Evolutionary conservation across 1,140 invertebrate species (phyloP).

Genomic region (Stegodyphus dumicola): DNA sequence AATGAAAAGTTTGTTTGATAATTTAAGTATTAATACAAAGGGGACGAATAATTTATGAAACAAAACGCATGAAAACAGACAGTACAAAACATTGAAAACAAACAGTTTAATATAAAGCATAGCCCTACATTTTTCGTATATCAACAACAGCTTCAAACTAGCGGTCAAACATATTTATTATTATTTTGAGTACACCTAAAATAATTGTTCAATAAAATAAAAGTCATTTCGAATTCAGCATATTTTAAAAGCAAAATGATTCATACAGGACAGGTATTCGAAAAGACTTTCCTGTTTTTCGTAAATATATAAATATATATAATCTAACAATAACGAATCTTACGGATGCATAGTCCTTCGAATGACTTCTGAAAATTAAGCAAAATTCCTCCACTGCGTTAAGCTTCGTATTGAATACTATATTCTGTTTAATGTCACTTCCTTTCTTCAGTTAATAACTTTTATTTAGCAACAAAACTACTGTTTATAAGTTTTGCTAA

Average conservation of each 20-base stretch:
- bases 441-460: too few relatives aligned
- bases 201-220: slow-evolving; percentile 19
- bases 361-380: too few relatives aligned
- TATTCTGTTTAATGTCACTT: too few relatives aligned
- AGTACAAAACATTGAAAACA: slow-evolving; percentile 43
- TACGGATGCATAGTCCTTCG: too few relatives aligned
- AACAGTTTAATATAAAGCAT: slow-evolving; percentile 60
- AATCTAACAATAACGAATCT: neutral
- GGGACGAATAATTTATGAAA: too few relatives aligned
- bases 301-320: slow-evolving; percentile 18
- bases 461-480: too few relatives aligned
- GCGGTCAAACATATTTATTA: slow-evolving; percentile 38
- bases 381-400: too few relatives aligned
- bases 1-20: too few relatives aligned
- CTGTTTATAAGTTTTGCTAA: too few relatives aligned
- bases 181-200: slow-evolving; percentile 47
- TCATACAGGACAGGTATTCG: neutral
- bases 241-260: neutral
- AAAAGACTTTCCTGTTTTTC: slow-evolving; percentile 22
- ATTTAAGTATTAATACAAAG: too few relatives aligned
- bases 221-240: slow-evolving; percentile 24
- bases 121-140: slow-evolving; percentile 57
- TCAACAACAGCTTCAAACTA: slow-evolving; percentile 53
- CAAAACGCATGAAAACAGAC: neutral
- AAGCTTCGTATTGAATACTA: too few relatives aligned